Evolutionary conservation across 2,888 invertebrate species (phyloP).

Genomic region (Steinernema carpocapsae): DNA sequence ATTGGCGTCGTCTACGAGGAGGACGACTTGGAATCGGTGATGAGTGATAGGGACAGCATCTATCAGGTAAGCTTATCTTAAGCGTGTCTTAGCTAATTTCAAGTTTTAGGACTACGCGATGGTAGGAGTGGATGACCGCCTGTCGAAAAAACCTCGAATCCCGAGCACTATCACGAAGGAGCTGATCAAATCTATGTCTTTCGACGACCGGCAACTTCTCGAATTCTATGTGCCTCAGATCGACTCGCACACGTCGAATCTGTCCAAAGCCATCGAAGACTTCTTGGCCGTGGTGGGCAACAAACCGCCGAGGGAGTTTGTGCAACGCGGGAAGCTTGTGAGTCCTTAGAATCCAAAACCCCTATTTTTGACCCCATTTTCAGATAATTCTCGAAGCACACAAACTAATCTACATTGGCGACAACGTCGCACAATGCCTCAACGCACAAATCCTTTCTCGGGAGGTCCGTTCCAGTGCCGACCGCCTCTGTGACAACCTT

Average conservation of each 20-base stretch:
- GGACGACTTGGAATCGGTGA: constrained; percentile 56
- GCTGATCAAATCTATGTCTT: constrained; percentile 37
- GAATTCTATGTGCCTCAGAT: constrained; percentile 87
- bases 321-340: constrained; percentile 91
- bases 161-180: constrained; percentile 26
- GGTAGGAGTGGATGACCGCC: constrained; percentile 7
- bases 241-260: constrained; percentile 82
- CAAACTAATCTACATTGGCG: constrained; percentile 75
- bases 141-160: constrained; percentile 20
- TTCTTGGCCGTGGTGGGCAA: constrained; percentile 85
- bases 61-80: constrained; percentile 40
- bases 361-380: background rate
- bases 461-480: constrained; percentile 45
- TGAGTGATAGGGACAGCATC: constrained; percentile 54
- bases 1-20: constrained; percentile 53
- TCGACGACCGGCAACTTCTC: constrained; percentile 74
- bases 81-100: constrained; percentile 46
- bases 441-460: constrained; percentile 37
- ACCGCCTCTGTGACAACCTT: constrained; percentile 78
- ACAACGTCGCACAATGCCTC: constrained; percentile 79
- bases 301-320: constrained; percentile 88
- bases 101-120: constrained; percentile 37
- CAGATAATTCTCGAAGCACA: constrained; percentile 34
- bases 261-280: constrained; percentile 87
- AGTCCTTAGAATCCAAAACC: constrained; percentile 72